These are phyloP conservation scores for Ephialtes manifestator DNA, from an alignment of 2,888 invertebrate species.

Conservation along the genomic window DNA sequence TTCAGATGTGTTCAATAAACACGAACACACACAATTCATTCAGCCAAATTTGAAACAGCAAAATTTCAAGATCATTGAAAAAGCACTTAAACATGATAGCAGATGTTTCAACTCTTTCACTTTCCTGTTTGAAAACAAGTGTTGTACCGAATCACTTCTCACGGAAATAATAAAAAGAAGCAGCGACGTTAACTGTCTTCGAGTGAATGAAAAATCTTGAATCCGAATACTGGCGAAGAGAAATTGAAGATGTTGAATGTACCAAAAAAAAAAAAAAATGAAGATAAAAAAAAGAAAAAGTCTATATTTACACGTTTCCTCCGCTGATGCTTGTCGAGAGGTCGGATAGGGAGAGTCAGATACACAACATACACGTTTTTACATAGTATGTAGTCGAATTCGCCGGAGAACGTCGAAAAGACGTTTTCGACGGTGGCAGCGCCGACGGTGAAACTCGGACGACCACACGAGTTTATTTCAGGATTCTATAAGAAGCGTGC, in stretches of 20 bases:
- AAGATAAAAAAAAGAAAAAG: conserved; percentile 1
- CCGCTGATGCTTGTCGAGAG: background rate
- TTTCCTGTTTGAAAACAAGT: background rate
- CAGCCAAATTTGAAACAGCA: no score
- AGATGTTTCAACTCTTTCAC: no score
- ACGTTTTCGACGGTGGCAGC: background rate
- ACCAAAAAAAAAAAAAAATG: no score
- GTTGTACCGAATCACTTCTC: background rate
- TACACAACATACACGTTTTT: background rate
- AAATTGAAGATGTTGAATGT: background rate
- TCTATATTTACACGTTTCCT: conserved; percentile 7
- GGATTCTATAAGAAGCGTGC: conserved; percentile 65
- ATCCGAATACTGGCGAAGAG: background rate
- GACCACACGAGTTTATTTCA: conserved; percentile 59
- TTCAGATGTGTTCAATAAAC: no score
- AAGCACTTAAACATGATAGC: no score
- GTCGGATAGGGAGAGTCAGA: conserved; percentile 15
- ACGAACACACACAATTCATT: no score
- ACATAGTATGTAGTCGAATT: conserved; percentile 42
- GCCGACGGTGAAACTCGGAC: conserved; percentile 51
- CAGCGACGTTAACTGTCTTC: background rate
- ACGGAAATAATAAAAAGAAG: background rate
- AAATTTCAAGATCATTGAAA: no score
- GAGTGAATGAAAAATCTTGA: background rate
- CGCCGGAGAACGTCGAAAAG: conserved; percentile 44